Conservation (phyloP, 2,888 invertebrate species). For the Gryllus longicercus region DNA sequence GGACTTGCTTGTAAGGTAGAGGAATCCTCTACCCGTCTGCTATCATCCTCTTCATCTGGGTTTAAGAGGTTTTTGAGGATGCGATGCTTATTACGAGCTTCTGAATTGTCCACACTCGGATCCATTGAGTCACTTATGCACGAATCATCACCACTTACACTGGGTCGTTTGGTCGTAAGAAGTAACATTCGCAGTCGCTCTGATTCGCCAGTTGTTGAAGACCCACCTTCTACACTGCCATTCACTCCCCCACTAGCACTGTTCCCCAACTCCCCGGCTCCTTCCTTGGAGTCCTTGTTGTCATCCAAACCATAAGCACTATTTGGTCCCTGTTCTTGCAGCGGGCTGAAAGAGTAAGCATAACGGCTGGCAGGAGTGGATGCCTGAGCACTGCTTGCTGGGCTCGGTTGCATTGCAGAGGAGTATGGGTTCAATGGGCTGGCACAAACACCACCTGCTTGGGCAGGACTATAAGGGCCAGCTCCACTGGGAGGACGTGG, state of each 20-base stretch:
- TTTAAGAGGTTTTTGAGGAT: conserved; percentile 63
- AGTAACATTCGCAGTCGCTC: conserved; percentile 59
- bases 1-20: conserved; percentile 22
- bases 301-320: conserved; percentile 46
- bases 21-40: conserved; percentile 37
- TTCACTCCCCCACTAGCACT: conserved; percentile 35
- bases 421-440: conserved; percentile 49
- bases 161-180: conserved; percentile 48
- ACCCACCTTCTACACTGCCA: conserved; percentile 23
- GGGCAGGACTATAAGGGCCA: conserved; percentile 44
- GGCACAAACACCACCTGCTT: conserved; percentile 44
- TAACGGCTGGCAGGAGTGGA: conserved; percentile 48
- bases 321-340: conserved; percentile 43
- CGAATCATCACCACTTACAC: conserved; percentile 39
- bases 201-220: conserved; percentile 50
- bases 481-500: conserved; percentile 57
- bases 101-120: conserved; percentile 36
- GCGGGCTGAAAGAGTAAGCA: conserved; percentile 59
- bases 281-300: conserved; percentile 50
- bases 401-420: conserved; percentile 51
- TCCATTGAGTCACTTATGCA: conserved; percentile 37
- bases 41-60: conserved; percentile 62
- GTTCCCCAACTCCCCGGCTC: conserved; percentile 45
- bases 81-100: conserved; percentile 49
- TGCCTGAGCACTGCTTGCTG: conserved; percentile 48